phyloP scores from a whole-genome alignment of 1,140 invertebrate species.

The Dendroctonus valens region DNA sequence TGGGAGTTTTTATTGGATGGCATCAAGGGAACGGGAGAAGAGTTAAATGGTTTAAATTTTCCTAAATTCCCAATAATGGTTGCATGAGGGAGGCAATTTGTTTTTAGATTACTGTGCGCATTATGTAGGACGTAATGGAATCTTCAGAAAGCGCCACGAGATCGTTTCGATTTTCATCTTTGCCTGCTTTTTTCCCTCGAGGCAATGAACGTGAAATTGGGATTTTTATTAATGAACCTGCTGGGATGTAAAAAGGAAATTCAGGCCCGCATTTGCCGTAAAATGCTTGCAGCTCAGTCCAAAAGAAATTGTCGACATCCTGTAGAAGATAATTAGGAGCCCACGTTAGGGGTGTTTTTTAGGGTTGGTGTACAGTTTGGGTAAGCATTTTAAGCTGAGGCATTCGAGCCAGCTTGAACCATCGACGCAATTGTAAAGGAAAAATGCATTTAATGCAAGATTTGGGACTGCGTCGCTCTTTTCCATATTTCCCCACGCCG shows the following conservation, averaged over 20 bases:
- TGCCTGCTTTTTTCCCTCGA: slow-evolving; percentile 1
- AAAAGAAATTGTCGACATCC: too few relatives aligned
- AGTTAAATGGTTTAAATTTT: slow-evolving; percentile 26
- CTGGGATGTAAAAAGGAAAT: slow-evolving; percentile 1
- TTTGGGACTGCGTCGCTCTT: too few relatives aligned
- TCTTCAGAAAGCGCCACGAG: slow-evolving; percentile 10
- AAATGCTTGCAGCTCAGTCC: too few relatives aligned
- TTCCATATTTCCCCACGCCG: too few relatives aligned
- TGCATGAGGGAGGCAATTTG: slow-evolving; percentile 15
- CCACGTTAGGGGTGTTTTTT: too few relatives aligned
- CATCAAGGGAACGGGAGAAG: slow-evolving; percentile 13
- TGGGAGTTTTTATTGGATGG: slow-evolving; percentile 19
- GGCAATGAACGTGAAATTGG: background rate
- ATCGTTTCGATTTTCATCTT: slow-evolving; percentile 19
- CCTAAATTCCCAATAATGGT: slow-evolving; percentile 26
- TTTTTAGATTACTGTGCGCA: slow-evolving; percentile 18
- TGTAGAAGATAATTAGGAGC: too few relatives aligned
- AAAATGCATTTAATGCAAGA: too few relatives aligned
- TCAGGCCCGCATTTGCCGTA: background rate
- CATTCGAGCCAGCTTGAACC: too few relatives aligned
- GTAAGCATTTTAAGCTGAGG: too few relatives aligned
- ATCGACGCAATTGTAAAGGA: too few relatives aligned
- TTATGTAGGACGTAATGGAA: slow-evolving; percentile 16
- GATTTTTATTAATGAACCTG: slow-evolving; percentile 17
- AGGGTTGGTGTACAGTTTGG: too few relatives aligned